Conservation (phyloP, 2,888 invertebrate species). For the Caenorhabditis panamensis region DNA sequence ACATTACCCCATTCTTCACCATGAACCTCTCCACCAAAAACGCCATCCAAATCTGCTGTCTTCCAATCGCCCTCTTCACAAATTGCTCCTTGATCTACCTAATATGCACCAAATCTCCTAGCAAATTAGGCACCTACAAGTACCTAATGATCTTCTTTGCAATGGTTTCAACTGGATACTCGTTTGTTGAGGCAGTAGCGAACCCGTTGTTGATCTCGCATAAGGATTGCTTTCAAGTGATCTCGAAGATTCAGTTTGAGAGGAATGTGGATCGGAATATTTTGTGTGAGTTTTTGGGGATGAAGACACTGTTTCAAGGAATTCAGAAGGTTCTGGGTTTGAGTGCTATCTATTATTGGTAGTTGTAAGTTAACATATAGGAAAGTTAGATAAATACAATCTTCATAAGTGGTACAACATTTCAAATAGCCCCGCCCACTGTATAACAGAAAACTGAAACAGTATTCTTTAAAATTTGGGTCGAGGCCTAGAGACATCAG, state of each 20-base stretch:
- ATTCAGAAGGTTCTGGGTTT: no score
- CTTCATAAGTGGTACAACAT: no score
- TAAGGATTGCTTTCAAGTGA: slow-evolving; percentile 35
- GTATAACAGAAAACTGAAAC: no score
- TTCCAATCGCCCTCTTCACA: slow-evolving; percentile 18
- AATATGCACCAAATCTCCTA: slow-evolving; percentile 22
- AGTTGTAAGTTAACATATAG: no score
- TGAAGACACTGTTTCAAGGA: neutral
- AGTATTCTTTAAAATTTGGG: no score
- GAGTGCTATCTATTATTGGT: no score
- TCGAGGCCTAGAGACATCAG: no score
- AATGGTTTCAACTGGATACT: slow-evolving; percentile 17
- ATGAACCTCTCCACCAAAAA: slow-evolving; percentile 17
- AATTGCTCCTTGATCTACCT: slow-evolving; percentile 16
- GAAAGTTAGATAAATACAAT: no score
- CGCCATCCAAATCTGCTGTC: slow-evolving; percentile 9
- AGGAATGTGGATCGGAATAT: slow-evolving; percentile 15
- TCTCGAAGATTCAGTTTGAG: slow-evolving; percentile 7
- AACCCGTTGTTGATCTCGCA: slow-evolving; percentile 14
- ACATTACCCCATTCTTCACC: neutral
- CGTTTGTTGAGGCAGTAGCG: slow-evolving; percentile 13
- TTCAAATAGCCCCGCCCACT: no score
- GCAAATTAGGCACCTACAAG: slow-evolving; percentile 44
- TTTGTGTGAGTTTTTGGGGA: slow-evolving; percentile 18
- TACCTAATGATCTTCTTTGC: slow-evolving; percentile 48